Percentiles rank a stretch among this genome's conserved stretches.
These are phyloP conservation scores for Tylochromis polylepis DNA, from an alignment of 2,113 vertebrate genomes.

Conservation along the genomic window DNA sequence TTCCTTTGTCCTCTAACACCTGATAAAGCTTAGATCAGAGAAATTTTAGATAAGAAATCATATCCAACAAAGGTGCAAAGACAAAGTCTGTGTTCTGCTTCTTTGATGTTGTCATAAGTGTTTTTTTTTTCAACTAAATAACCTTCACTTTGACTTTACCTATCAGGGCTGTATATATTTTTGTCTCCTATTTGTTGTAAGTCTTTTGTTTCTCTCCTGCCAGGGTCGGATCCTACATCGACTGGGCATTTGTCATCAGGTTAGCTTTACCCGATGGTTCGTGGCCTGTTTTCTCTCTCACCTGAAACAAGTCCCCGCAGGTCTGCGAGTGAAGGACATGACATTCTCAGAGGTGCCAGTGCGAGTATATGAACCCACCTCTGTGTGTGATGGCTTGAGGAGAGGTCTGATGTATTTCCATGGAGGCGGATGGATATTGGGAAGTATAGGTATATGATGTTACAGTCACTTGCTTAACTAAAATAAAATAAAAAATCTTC, in stretches of 20 bases:
- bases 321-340: slow-evolving; percentile 73
- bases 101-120: slow-evolving; percentile 50
- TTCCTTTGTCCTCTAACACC: slow-evolving; percentile 39
- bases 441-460: slow-evolving; percentile 75
- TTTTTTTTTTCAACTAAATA: neutral
- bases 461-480: neutral
- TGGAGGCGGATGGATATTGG: slow-evolving; percentile 76
- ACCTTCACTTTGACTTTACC: slow-evolving; percentile 39
- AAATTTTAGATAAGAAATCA: slow-evolving; percentile 57
- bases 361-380: slow-evolving; percentile 77
- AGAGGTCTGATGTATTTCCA: slow-evolving; percentile 81
- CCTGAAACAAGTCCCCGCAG: slow-evolving; percentile 12
- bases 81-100: slow-evolving; percentile 29
- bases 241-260: slow-evolving; percentile 72
- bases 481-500: neutral
- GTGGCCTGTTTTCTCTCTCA: slow-evolving; percentile 20
- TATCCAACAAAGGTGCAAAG: slow-evolving; percentile 4
- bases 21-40: slow-evolving; percentile 48
- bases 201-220: neutral
- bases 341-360: slow-evolving; percentile 73
- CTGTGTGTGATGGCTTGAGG: slow-evolving; percentile 37
- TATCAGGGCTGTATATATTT: neutral
- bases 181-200: neutral
- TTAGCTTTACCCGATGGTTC: slow-evolving; percentile 69
- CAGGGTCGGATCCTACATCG: slow-evolving; percentile 80